Evolutionary conservation across 2,888 invertebrate species (phyloP).

Genomic region (Ectemnius lituratus): DNA sequence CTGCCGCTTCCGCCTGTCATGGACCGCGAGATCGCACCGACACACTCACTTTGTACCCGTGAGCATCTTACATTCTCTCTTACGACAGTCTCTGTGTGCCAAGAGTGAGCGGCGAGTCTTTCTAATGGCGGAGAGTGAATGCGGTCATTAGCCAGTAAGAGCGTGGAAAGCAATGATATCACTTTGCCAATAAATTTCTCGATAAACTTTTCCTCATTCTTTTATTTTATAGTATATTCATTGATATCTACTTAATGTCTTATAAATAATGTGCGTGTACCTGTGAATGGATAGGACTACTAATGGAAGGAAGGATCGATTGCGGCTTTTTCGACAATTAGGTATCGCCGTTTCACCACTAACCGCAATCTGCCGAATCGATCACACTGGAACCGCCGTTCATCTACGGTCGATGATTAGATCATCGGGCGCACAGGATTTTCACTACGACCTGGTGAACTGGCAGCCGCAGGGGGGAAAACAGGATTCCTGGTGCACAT

Average conservation of each 20-base stretch:
- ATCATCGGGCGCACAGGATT: neutral
- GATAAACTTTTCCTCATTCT: no score
- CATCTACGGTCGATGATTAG: neutral
- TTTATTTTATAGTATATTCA: no score
- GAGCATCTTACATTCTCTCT: no score
- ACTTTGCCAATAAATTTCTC: no score
- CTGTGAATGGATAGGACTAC: neutral
- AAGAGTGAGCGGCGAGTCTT: neutral
- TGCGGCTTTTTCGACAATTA: neutral
- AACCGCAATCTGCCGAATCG: conserved; percentile 13
- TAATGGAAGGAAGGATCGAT: neutral
- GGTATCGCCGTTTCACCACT: conserved; percentile 7
- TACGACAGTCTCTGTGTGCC: no score
- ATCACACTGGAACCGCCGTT: conserved; percentile 26
- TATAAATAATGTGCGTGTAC: neutral
- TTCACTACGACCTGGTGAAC: no score
- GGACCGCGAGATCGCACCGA: no score
- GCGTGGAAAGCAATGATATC: conserved; percentile 5
- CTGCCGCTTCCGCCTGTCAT: no score
- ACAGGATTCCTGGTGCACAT: no score
- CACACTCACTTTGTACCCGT: no score
- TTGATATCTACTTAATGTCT: no score
- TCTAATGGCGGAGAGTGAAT: neutral
- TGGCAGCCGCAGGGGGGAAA: no score
- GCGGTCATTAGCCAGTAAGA: neutral